Evolutionary conservation across 1,140 invertebrate species (phyloP), one percentile per base, ranked within the genome.

Genomic region (Leptinotarsa undecemlineata): DNA sequence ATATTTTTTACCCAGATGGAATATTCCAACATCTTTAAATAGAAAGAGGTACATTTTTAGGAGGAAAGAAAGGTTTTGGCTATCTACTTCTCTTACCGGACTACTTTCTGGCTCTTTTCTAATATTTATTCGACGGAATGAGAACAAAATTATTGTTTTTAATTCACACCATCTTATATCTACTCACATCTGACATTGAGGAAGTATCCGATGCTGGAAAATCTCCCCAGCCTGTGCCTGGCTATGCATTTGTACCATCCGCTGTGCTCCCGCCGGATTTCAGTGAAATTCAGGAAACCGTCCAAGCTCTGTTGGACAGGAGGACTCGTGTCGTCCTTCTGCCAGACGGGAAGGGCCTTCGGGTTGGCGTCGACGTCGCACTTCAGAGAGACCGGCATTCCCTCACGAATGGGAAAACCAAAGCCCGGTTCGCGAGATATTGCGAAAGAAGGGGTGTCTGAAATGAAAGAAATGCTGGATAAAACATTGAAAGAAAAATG

Each of bases 291-390:
- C 71, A 96, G 87, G 84, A 92, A 93, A 68, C 93, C 94, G 78
- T 92, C 92, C 77, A 88, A 89, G 79, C 88, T 91, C 87, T 91
- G 91, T 78, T 88, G 89, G 75, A 92, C 91, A 83, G 90, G 89
- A 69, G 87, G 86, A 74, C 88, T 88, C 33, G 86, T 86, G 72
- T 89, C 88, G 82, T 91, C 90, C 63, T 93, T 90, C 81, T 94
- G 90, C 95, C 95, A 97, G 79, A 92, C 88, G 23, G 95, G 93
- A n/a, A 89, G 87, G n/a, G 93, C 93, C 48, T 92, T 90, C 48
- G 95, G 95, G 87, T 96, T 96, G 79, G 95, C 94, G 86, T 96
- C 94, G 73, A 96, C 94, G 82, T 95, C 94, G 84, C 95, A 97
- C 85, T 94, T 93, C 71, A 97, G 86, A 60, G 94, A 94, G 77